phyloP scores from a whole-genome alignment of 2,797 vertebrate genomes.

The Orestias chungarensis region DNA sequence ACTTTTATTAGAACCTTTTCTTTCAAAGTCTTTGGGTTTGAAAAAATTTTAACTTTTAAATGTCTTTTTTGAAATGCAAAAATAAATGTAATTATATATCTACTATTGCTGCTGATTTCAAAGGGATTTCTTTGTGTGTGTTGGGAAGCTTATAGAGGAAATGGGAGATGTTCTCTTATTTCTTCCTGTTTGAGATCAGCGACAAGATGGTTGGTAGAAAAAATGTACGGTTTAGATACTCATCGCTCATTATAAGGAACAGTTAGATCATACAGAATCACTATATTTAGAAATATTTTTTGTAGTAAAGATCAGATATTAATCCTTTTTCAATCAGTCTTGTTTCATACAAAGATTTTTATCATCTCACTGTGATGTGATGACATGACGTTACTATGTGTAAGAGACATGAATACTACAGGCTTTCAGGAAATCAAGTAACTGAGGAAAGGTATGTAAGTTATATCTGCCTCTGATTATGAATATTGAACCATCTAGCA shows the following conservation, averaged over 20 bases:
- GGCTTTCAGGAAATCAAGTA: background rate
- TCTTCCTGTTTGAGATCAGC: conserved; percentile 50
- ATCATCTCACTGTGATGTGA: conserved; percentile 1
- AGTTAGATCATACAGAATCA: background rate
- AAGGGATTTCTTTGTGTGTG: background rate
- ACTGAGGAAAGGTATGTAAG: background rate
- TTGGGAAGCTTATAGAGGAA: conserved; percentile 33
- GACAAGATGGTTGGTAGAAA: conserved; percentile 2
- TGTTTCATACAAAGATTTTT: background rate
- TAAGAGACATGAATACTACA: background rate
- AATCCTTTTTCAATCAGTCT: background rate
- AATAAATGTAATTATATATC: conserved; percentile 33
- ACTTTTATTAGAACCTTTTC: conserved; percentile 16
- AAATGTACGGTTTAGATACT: conserved; percentile 11
- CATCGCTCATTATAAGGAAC: background rate
- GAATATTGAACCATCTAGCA: conserved; percentile 14
- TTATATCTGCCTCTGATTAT: conserved; percentile 2
- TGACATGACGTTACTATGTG: conserved; percentile 10
- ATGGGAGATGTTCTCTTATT: conserved; percentile 20
- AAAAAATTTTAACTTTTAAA: background rate
- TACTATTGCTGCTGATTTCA: background rate
- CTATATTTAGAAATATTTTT: conserved; percentile 10
- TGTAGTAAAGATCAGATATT: background rate
- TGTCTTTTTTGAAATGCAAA: background rate
- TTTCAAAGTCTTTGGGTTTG: conserved; percentile 6